phyloP scores from a whole-genome alignment of 2,113 vertebrate genomes.

The Scytalopus superciliaris region DNA sequence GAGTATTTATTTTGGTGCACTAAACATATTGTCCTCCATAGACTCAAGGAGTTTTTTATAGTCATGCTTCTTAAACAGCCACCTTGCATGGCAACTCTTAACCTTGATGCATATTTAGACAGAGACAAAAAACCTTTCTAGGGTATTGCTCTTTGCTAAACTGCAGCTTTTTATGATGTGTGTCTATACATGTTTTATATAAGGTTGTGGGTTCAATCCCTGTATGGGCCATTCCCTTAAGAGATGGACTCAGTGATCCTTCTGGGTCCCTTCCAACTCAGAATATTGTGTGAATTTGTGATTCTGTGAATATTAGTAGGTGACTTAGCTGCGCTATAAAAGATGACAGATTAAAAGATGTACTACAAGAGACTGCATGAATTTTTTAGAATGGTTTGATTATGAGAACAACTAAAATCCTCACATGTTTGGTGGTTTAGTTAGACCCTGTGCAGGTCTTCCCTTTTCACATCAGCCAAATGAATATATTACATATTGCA shows the following conservation, averaged over 20 bases:
- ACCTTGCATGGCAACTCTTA: conserved; percentile 12
- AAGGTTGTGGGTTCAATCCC: not conserved
- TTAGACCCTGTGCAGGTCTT: not conserved
- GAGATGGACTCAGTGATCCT: not conserved
- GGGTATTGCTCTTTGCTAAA: not conserved
- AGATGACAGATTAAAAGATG: not conserved
- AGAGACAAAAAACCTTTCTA: not conserved
- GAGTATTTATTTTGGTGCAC: conserved; percentile 55
- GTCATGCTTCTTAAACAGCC: not conserved
- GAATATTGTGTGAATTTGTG: not conserved
- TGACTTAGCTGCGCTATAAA: not conserved
- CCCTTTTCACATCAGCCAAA: not conserved
- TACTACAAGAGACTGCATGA: not conserved
- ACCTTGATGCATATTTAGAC: not conserved
- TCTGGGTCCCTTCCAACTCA: not conserved
- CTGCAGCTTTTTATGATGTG: not conserved
- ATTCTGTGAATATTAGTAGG: not conserved
- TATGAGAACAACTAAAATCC: not conserved
- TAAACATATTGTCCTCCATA: conserved; percentile 40
- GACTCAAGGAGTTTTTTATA: conserved; percentile 24
- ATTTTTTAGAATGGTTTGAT: not conserved
- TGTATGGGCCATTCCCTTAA: not conserved
- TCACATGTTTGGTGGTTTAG: not conserved
- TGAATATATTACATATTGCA: not conserved
- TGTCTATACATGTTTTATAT: not conserved